Percentiles rank a stretch among this genome's conserved stretches.
These are phyloP conservation scores for Microtus richardsoni DNA, from an alignment of 2,113 vertebrate genomes.

Conservation along the genomic window DNA sequence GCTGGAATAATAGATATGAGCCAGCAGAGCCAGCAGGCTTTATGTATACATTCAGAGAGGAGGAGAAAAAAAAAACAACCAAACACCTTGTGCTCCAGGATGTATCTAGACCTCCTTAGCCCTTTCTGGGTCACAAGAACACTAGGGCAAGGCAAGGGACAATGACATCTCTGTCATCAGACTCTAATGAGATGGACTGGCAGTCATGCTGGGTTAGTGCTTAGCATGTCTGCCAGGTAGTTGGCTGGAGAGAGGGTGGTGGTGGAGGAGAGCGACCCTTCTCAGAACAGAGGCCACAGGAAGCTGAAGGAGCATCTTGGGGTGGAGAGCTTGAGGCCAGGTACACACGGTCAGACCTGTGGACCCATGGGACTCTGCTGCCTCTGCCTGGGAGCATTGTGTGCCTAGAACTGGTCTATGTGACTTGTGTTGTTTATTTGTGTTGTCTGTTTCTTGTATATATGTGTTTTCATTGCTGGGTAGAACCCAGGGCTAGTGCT, in stretches of 20 bases:
- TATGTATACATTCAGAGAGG: background rate
- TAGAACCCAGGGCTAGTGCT: background rate
- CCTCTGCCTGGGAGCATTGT: background rate
- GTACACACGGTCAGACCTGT: rapidly evolving
- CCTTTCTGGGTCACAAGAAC: background rate
- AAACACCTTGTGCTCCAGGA: background rate
- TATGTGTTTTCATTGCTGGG: background rate
- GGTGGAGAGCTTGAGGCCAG: background rate
- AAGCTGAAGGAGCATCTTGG: background rate
- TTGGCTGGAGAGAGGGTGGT: background rate
- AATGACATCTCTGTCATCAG: background rate
- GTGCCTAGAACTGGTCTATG: background rate
- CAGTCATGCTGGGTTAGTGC: no score
- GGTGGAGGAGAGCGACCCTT: no score
- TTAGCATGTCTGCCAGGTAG: background rate
- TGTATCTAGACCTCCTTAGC: background rate
- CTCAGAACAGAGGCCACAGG: background rate
- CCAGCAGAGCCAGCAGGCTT: background rate
- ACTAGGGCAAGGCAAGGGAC: background rate
- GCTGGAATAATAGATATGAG: background rate
- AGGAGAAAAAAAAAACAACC: background rate
- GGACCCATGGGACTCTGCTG: no score
- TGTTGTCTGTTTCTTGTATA: background rate
- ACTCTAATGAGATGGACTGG: background rate
- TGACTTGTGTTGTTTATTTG: background rate